A percentile compares a stretch with the other conserved stretches of the same genome.
Conservation (phyloP, 2,888 invertebrate genomes). For the Parochlus steinenii region DNA sequence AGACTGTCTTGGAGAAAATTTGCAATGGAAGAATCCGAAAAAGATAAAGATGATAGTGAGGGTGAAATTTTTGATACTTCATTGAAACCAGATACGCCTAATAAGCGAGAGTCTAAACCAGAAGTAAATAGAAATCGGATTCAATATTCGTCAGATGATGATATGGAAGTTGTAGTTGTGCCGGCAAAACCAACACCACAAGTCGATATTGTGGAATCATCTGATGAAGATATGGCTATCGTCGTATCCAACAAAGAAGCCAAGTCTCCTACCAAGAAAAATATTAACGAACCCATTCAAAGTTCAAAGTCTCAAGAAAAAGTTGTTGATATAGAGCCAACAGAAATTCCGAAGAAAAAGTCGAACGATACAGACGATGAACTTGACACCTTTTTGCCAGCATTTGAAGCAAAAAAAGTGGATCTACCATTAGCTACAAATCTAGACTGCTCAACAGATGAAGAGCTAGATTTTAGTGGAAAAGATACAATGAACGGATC, state of each 20-base stretch:
- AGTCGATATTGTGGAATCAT: background rate
- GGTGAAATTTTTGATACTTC: constrained; percentile 24
- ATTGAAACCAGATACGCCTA: constrained; percentile 14
- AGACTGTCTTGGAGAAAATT: constrained; percentile 27
- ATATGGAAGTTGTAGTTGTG: constrained; percentile 8
- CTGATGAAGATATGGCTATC: background rate
- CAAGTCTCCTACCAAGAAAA: background rate
- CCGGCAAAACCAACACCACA: background rate
- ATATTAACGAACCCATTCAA: background rate
- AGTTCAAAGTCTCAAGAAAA: background rate
- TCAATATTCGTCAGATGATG: constrained; percentile 8
- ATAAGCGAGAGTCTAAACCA: background rate
- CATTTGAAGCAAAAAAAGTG: constrained; percentile 5
- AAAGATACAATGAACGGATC: background rate
- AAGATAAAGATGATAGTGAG: constrained; percentile 24
- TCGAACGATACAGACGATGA: background rate
- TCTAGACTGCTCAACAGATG: background rate
- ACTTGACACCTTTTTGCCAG: background rate
- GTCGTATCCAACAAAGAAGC: background rate
- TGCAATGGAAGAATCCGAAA: constrained; percentile 21
- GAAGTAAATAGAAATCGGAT: constrained; percentile 1
- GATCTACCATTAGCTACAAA: constrained; percentile 1
- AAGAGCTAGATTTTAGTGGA: background rate
- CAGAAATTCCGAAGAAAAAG: background rate
- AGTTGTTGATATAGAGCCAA: background rate